Evolutionary conservation across 1,140 invertebrate genomes (phyloP), one percentile per base, ranked within the genome.

Genomic region (Zaprionus capensis): DNA sequence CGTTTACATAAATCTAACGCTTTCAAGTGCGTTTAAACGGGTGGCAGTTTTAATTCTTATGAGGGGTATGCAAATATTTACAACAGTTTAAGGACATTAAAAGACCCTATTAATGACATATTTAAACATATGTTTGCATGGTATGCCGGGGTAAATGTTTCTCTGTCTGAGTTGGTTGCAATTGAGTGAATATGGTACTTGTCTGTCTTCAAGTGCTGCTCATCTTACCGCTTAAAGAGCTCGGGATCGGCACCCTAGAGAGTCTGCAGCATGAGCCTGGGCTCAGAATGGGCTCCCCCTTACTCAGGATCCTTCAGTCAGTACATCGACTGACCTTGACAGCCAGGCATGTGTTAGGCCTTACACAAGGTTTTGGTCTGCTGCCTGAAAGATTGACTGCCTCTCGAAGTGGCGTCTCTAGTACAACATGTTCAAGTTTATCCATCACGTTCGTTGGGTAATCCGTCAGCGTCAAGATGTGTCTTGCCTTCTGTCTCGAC

Each of bases 1-100:
- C 36, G 38, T 56, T 66, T 66, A 66, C 64, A 66, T 66, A 56
- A 56, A 66, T 56, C 51, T 41, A 65, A 38, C 36, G 36, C 20
- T 38, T 34, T n/a, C 41, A 15, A 38, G 36, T 38, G 41, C 20
- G n/a, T 41, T 26, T 20, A 61, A 61, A 28, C n/a, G 38, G 38
- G 14, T 15, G 7, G 6, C 46, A 4, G 17, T 49, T 49, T 49
- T 20, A 51, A 51, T 51, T 51, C 22, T 24, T 14, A 12, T 24
- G 46, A 24, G 46, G 46, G 46, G 20, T 5, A 20, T 51, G 20
- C 20, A 51, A 51, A 51, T 51, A 51, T 24, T 51, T 51, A 12
- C 20, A 51, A 17, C 20, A 20, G 22, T 51, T 51, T 51, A 14
- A 51, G 46, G 4, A 6, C 20, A 22, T 11, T 51, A 14, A 22